These are phyloP conservation scores for Amphibalanus amphitrite DNA, from an alignment of 1,140 invertebrate genomes.

Conservation along the genomic window DNA sequence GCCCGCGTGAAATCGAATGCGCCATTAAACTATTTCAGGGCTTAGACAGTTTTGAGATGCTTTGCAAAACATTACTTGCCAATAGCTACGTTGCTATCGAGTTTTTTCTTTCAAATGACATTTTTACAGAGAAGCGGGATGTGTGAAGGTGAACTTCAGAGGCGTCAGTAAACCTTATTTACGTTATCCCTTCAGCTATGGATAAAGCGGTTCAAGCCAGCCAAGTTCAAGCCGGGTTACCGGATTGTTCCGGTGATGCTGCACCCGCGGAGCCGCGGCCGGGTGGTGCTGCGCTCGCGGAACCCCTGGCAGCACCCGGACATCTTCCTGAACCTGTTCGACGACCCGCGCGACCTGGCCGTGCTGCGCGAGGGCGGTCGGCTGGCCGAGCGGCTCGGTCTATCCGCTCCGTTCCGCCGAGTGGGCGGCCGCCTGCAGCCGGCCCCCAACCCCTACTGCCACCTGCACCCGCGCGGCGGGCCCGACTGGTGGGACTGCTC, in stretches of 20 bases:
- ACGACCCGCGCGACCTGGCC: constrained; percentile 40
- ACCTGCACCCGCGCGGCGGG: not conserved
- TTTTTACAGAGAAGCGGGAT: too few species aligned
- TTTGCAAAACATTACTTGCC: too few species aligned
- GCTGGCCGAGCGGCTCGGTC: constrained; percentile 10
- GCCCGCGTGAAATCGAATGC: too few species aligned
- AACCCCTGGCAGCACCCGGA: constrained; percentile 51
- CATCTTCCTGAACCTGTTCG: too few species aligned
- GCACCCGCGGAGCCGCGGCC: constrained; percentile 52
- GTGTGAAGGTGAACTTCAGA: too few species aligned
- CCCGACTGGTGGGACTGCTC: constrained; percentile 33
- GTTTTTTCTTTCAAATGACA: too few species aligned
- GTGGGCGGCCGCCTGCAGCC: not conserved
- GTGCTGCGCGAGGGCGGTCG: constrained; percentile 23
- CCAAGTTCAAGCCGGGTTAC: not conserved
- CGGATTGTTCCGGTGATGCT: constrained; percentile 38
- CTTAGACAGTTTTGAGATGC: too few species aligned
- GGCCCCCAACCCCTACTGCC: not conserved
- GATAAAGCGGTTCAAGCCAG: too few species aligned
- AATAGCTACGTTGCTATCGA: too few species aligned
- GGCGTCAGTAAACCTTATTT: too few species aligned
- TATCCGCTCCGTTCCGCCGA: not conserved
- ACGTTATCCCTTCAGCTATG: too few species aligned
- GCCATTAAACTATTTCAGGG: too few species aligned
- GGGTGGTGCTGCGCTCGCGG: constrained; percentile 41